These are phyloP conservation scores for Dyspetes luteomarginatus DNA, from an alignment of 2,888 invertebrate genomes.

Conservation along the genomic window DNA sequence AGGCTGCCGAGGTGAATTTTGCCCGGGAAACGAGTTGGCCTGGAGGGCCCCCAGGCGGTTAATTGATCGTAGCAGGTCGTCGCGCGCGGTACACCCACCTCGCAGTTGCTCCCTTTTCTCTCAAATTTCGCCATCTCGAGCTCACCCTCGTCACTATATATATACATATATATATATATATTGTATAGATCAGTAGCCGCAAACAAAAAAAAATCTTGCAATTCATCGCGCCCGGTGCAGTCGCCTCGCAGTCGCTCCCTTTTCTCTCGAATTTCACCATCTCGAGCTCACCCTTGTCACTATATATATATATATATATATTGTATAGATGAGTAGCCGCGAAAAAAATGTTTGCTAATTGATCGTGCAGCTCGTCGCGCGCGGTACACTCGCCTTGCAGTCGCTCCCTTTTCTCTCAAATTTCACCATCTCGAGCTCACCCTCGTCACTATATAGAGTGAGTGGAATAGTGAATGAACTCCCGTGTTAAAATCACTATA, in stretches of 20 bases:
- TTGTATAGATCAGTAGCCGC: too few species aligned
- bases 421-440: conserved; percentile 25
- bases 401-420: conserved; percentile 17
- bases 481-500: too few species aligned
- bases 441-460: too few species aligned
- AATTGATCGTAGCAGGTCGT: conserved; percentile 72
- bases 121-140: conserved; percentile 26
- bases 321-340: too few species aligned
- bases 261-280: conserved; percentile 23
- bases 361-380: conserved; percentile 66
- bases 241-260: conserved; percentile 1
- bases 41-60: conserved; percentile 73
- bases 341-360: too few species aligned
- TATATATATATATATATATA: too few species aligned
- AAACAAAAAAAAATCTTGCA: neutral
- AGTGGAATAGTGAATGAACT: too few species aligned
- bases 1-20: conserved; percentile 63
- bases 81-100: conserved; percentile 27
- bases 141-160: too few species aligned
- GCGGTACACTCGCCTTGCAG: conserved; percentile 9
- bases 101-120: conserved; percentile 16
- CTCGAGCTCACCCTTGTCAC: too few species aligned
- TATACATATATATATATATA: neutral
- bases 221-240: conserved; percentile 30
- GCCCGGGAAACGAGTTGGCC: conserved; percentile 63